phyloP scores from a whole-genome alignment of 2,113 vertebrate genomes.

The Larimichthys crocea region DNA sequence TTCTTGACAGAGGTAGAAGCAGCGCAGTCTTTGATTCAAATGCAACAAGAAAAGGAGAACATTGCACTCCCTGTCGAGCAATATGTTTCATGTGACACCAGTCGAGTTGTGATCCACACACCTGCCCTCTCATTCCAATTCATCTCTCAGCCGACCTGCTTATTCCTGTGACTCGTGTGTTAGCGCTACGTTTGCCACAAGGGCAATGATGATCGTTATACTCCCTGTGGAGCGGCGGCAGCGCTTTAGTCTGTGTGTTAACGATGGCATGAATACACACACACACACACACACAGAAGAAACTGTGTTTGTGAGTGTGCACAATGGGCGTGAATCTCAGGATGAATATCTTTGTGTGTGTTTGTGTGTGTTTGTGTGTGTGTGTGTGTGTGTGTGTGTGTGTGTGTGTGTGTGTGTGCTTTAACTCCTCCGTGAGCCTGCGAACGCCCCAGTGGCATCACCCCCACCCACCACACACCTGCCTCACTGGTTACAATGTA shows the following conservation, averaged over 20 bases:
- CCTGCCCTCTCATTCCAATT: constrained; percentile 58
- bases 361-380: constrained; percentile 37
- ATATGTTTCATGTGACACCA: constrained; percentile 12
- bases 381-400: constrained; percentile 23
- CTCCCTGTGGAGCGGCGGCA: constrained; percentile 52
- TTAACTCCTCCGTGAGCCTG: constrained; percentile 68
- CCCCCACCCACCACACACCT: constrained; percentile 72
- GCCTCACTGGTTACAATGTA: constrained; percentile 78
- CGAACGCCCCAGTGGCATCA: constrained; percentile 68
- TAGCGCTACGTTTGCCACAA: constrained; percentile 46
- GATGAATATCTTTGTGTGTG: constrained; percentile 43
- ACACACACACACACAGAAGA: constrained; percentile 13
- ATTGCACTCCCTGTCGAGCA: background rate
- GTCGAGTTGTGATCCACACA: constrained; percentile 37
- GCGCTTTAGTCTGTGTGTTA: constrained; percentile 44
- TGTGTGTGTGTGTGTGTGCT: constrained; percentile 11
- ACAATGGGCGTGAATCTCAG: constrained; percentile 55
- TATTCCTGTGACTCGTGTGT: constrained; percentile 51
- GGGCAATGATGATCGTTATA: constrained; percentile 53
- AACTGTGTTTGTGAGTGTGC: constrained; percentile 28
- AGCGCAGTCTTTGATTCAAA: constrained; percentile 21
- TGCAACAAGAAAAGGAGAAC: constrained; percentile 18
- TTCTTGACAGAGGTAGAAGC: constrained; percentile 34
- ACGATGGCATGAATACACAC: constrained; percentile 17
- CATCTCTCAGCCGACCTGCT: constrained; percentile 44